Evolutionary conservation across 2,888 invertebrate genomes (phyloP), one percentile per base, ranked within the genome.

Genomic region (Chaetoderma sp.): DNA sequence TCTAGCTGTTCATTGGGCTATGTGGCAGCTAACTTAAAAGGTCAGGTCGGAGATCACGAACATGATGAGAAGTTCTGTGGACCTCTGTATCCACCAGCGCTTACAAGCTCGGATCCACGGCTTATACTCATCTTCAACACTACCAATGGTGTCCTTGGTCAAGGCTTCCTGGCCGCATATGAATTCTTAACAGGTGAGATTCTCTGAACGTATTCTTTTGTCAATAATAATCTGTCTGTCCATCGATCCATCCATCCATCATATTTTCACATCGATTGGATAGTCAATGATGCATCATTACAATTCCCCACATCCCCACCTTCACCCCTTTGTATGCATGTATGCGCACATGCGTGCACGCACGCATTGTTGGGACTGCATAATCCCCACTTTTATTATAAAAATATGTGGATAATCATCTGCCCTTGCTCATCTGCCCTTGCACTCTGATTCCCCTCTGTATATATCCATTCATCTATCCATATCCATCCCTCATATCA

Each of bases 51-150:
- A n/a, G 60, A 71, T 13, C 73, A 67, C n/a, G 63, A 70, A 0
- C 71, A 75, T 27, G 79, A 83, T 55, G 75, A 78, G 58, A 73
- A 95, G 86, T 90, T 96, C 83, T 98, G 97, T 86, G 97, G 97
- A 16, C 91, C 92, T 77, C 90, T 89, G 62, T 91, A 92, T 82
- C 94, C 95, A n/a, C 90, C 91, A 60, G 90, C 92, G 44, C 91
- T 96, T 68, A 91, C 84, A 60, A 96, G 96, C 59, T 94, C 95
- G 85, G 96, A 96, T 1, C 96, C 97, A 3, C 90, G 96, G 57
- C 90, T 98, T 70, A 94, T 96, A 50, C 93, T 98, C 92, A 94
- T 96, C 56, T 96, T 98, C 88, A 95, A 95, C 86, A 95, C 95
- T 60, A 68, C 76, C 21, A 96, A 96, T 2, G 94, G 95, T 81